These are phyloP conservation scores for Mastigias papua DNA, from an alignment of 30 jellyfish, hydroid and myxozoan genomes.

Conservation along the genomic window DNA sequence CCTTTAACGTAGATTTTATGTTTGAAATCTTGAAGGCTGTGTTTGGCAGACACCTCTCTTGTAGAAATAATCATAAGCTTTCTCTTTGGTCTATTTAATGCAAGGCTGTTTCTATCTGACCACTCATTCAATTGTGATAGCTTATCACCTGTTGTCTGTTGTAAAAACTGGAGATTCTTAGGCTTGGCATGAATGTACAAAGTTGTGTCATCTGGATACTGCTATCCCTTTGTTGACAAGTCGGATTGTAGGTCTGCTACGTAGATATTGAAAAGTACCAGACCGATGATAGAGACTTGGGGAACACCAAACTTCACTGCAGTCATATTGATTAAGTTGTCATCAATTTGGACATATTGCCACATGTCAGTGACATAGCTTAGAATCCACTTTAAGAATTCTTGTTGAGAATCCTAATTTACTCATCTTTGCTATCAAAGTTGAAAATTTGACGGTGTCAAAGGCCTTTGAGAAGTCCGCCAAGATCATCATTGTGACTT, in stretches of 20 bases:
- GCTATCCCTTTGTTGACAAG: conserved; percentile 34
- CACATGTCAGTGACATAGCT: conserved; percentile 42
- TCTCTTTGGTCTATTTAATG: conserved; percentile 63
- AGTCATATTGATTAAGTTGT: conserved; percentile 25
- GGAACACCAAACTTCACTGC: conserved; percentile 71
- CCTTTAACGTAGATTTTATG: conserved; percentile 41
- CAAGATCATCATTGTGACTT: conserved; percentile 59
- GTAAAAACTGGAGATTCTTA: conserved; percentile 19
- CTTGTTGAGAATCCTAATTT: conserved; percentile 51
- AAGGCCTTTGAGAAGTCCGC: conserved; percentile 73
- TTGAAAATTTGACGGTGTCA: conserved; percentile 50
- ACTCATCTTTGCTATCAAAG: conserved; percentile 40
- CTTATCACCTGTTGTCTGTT: conserved; percentile 34
- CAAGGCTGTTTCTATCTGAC: conserved; percentile 68
- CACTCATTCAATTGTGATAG: conserved; percentile 49
- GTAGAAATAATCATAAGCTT: conserved; percentile 50
- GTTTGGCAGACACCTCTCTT: conserved; percentile 61
- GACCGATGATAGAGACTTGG: conserved; percentile 79
- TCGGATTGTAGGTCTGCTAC: conserved; percentile 67
- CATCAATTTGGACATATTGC: conserved; percentile 59
- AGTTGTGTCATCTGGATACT: conserved; percentile 63
- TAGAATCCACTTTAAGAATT: conserved; percentile 30
- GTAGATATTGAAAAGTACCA: conserved; percentile 57
- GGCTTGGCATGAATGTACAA: conserved; percentile 71
- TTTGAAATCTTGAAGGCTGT: conserved; percentile 32